phyloP scores from a whole-genome alignment of 2,797 vertebrate species.

The Enoplosus armatus region DNA sequence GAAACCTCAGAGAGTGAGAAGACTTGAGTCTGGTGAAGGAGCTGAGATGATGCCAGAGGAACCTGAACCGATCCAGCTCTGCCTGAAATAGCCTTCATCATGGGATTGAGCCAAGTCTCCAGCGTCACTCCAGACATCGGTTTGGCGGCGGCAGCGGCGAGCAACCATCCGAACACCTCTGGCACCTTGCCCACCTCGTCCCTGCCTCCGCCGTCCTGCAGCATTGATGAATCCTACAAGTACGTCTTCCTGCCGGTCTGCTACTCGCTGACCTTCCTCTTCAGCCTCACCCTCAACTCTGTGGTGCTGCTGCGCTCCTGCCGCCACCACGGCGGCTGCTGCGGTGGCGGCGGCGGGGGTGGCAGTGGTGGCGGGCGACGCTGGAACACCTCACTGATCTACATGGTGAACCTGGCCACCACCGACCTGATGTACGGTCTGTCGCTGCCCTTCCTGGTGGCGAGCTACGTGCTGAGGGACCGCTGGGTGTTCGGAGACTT shows the following conservation, averaged over 20 bases:
- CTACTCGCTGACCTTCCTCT: slow-evolving; percentile 89
- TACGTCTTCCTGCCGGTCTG: slow-evolving; percentile 89
- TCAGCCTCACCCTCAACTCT: slow-evolving; percentile 87
- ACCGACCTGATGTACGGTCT: slow-evolving; percentile 91
- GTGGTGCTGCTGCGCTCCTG: slow-evolving; percentile 87
- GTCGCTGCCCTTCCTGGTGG: slow-evolving; percentile 89
- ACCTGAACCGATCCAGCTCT: slow-evolving; percentile 5
- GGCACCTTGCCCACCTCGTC: slow-evolving; percentile 27
- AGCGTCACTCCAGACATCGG: slow-evolving; percentile 21
- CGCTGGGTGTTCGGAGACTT: slow-evolving; percentile 90
- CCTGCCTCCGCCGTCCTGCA: slow-evolving; percentile 72
- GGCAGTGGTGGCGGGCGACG: slow-evolving; percentile 53
- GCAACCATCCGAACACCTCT: slow-evolving; percentile 45
- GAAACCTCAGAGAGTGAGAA: background rate
- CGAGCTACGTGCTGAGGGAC: slow-evolving; percentile 88
- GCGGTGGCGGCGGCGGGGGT: background rate
- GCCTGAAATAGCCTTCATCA: slow-evolving; percentile 45
- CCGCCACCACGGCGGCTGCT: slow-evolving; percentile 55
- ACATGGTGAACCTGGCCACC: slow-evolving; percentile 90
- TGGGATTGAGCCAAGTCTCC: slow-evolving; percentile 60
- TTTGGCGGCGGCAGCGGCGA: background rate
- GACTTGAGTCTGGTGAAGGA: slow-evolving; percentile 3
- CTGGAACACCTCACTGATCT: slow-evolving; percentile 90
- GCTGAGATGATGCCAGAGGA: slow-evolving; percentile 51
- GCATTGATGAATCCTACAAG: slow-evolving; percentile 89